Evolutionary conservation across 2,797 vertebrate species (phyloP).

Genomic region (Champsocephalus gunnari): DNA sequence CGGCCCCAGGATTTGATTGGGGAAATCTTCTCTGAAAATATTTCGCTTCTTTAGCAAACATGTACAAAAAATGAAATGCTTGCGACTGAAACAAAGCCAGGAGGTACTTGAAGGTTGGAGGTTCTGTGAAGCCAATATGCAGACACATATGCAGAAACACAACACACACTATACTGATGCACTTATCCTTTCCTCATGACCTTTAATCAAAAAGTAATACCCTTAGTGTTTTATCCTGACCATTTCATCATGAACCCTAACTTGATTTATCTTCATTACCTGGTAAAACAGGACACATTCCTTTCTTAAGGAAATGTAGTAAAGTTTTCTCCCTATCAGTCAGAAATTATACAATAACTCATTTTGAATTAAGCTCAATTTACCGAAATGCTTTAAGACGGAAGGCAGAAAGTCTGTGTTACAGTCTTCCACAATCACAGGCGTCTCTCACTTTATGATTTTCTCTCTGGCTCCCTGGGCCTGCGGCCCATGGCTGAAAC

Average conservation of each 20-base stretch:
- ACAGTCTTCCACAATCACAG: constrained; percentile 11
- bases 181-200: not conserved
- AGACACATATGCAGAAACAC: not conserved
- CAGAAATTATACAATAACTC: not conserved
- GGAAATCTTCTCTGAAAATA: constrained; percentile 18
- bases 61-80: constrained; percentile 16
- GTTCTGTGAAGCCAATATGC: not conserved
- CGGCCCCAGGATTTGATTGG: constrained; percentile 2
- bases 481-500: constrained; percentile 32
- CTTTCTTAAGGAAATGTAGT: not conserved
- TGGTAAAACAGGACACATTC: not conserved
- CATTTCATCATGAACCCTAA: not conserved
- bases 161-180: not conserved
- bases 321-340: not conserved
- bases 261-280: not conserved
- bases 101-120: not conserved
- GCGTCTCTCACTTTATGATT: constrained; percentile 10
- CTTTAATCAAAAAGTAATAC: not conserved
- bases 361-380: not conserved
- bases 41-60: constrained; percentile 6
- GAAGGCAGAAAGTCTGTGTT: constrained; percentile 20
- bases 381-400: not conserved
- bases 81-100: not conserved
- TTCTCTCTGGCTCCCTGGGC: constrained; percentile 24
- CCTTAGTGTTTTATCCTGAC: not conserved